Evolutionary conservation across 2,888 invertebrate species (phyloP).

Genomic region (Caenorhabditis drosophilae): DNA sequence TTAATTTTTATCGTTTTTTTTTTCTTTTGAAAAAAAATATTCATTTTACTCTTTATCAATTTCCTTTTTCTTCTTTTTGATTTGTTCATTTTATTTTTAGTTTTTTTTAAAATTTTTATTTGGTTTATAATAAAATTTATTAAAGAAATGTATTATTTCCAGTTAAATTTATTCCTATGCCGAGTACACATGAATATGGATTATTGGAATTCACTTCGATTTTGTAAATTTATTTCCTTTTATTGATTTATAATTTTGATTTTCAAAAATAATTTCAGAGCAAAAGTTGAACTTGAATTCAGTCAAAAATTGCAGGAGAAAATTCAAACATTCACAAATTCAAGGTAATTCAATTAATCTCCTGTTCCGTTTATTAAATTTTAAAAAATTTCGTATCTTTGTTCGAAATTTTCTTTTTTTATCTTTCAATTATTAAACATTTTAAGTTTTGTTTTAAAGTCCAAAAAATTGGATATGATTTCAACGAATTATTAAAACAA

Average conservation of each 20-base stretch:
- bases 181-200: slow-evolving; percentile 21
- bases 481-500: background rate
- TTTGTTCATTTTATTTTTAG: no score
- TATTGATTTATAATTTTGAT: no score
- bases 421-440: background rate
- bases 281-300: slow-evolving; percentile 17
- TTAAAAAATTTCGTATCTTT: background rate
- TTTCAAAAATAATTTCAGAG: no score
- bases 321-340: slow-evolving; percentile 30
- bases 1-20: no score
- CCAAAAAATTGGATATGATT: background rate
- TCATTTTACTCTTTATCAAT: no score
- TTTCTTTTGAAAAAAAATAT: no score
- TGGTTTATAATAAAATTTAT: no score
- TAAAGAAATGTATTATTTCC: background rate
- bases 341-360: slow-evolving; percentile 14
- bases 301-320: slow-evolving; percentile 25
- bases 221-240: slow-evolving; percentile 13
- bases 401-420: background rate
- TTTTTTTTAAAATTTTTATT: no score
- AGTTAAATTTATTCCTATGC: slow-evolving; percentile 5
- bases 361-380: no score
- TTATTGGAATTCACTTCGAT: slow-evolving; percentile 19
- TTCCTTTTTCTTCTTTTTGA: no score
- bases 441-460: no score